Base-by-base conservation (phyloP, 2,888 invertebrate species). In the Choristoneura rosaceana region DNA sequence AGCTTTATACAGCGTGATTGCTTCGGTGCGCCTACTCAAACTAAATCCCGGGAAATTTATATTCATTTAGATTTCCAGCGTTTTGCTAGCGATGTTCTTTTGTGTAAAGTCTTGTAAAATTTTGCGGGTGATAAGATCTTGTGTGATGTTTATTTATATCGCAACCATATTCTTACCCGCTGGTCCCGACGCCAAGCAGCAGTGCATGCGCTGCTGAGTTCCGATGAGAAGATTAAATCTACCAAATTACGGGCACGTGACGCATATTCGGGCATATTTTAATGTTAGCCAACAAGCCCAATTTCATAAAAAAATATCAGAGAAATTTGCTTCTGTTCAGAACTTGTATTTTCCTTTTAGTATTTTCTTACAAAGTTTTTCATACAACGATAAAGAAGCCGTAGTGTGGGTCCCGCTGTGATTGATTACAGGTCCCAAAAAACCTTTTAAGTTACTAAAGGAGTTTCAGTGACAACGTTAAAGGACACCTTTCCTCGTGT, bases 1-100 rank as follows among this genome's bases (percentile, higher is more conserved):
- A 45, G 60, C 65, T 55, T 66, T 59, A 25, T 63, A 25, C 58
- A 52, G 45, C 61, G 52, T 66, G 66, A 66, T 60, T 60, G 60
- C 58, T 43, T 66, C 43, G 33, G 34, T 43, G 12, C 25, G 25
- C 25, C 55, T 55, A 25, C 25, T 55, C 10, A 25, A 25, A 55
- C 25, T 12, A 25, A 55, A 55, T 55, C 55, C 8, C 8, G 17
- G 14, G 52, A 12, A 55, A 12, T 4, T 25, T 55, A 55, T 55
- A n/a, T 4, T 25, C 4, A 25, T 55, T 9, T 25, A 15, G 8
- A 52, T 52, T 52, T 17, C n/a, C n/a, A 52, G 15, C 50, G 17
- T 15, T 52, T 9, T 17, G 15, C 1, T 17, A 47, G 12, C 4
- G 47, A n/a, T n/a, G 47, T 17, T 17, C 2, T 52, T n/a, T 17